A percentile compares a stretch with the other conserved stretches of the same genome.
Conservation (phyloP, 2,797 vertebrate genomes). For the Spatula versicolor region DNA sequence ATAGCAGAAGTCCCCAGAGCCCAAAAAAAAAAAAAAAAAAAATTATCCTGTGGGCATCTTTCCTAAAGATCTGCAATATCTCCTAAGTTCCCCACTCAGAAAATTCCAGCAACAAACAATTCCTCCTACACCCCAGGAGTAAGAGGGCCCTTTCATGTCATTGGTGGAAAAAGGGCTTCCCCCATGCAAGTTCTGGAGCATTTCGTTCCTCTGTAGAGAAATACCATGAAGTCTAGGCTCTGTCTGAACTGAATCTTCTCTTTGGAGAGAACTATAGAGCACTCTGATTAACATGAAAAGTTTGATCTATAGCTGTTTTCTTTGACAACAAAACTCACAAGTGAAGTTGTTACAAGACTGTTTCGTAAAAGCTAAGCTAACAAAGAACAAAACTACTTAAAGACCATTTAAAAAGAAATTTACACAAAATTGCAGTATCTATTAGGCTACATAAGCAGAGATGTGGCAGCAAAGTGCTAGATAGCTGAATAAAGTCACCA, state of each 20-base stretch:
- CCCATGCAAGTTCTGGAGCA: not conserved
- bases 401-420: not conserved
- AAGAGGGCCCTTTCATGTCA: not conserved
- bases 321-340: not conserved
- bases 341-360: not conserved
- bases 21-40: not conserved
- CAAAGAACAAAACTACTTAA: conserved; percentile 7
- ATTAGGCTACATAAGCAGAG: conserved; percentile 67
- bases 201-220: not conserved
- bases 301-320: not conserved
- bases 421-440: conserved; percentile 15
- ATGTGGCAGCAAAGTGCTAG: conserved; percentile 57
- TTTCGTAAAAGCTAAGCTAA: not conserved
- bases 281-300: not conserved
- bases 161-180: not conserved
- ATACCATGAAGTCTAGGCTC: not conserved
- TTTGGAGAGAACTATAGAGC: not conserved
- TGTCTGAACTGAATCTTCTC: not conserved
- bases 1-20: not conserved
- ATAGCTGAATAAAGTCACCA: not conserved
- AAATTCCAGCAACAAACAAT: not conserved
- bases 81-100: not conserved
- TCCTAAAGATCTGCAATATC: not conserved
- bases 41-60: not conserved
- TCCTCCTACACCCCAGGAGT: not conserved